Evolutionary conservation across 2,888 invertebrate species (phyloP), one percentile per base, ranked within the genome.

Genomic region (Rosalia funebris): DNA sequence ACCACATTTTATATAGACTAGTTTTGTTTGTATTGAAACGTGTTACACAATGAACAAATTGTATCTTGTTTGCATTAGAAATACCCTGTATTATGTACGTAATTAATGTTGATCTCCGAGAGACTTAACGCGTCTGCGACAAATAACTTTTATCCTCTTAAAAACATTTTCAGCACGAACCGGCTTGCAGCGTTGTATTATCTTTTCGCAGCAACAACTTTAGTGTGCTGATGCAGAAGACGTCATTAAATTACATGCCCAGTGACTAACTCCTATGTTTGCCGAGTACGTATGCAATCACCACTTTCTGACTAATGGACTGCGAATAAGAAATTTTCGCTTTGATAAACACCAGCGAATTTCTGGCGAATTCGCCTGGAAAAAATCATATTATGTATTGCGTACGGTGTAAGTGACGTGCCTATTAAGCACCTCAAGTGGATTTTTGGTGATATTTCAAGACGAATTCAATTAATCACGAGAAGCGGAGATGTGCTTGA

Each of bases 211-310:
- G 32, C 37, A 50, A 17, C 17, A 19, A 50, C 37, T 50, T 50
- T 20, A n/a, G 37, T 12, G 2, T 11, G 15, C 1, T 20, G 20
- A 20, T 20, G 36, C 20, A 32, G 48, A 50, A 50, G 16, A 37
- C 17, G 12, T 50, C n/a, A 12, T 50, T 37, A 50, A 50, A 37
- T 50, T 37, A 37, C 48, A 37, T 14, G 48, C 15, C n/a, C 46
- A 32, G 3, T 46, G 14, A 16, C 15, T 16, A 32, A 16, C 32
- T 15, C 46, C 1, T 32, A 46, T 46, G 11, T 46, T 31, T 46
- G 5, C n/a, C 3, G 1, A 48, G 32, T 2, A 9, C 15, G 32
- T 46, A 15, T 46, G 36, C 36, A 36, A 10, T 50, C 1, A 31
- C 14, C 10, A 46, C 32, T 32, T 15, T 2, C 15, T 46, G 46